Evolutionary conservation across 1,140 invertebrate species (phyloP).

Genomic region (Cyclargus thomasi): DNA sequence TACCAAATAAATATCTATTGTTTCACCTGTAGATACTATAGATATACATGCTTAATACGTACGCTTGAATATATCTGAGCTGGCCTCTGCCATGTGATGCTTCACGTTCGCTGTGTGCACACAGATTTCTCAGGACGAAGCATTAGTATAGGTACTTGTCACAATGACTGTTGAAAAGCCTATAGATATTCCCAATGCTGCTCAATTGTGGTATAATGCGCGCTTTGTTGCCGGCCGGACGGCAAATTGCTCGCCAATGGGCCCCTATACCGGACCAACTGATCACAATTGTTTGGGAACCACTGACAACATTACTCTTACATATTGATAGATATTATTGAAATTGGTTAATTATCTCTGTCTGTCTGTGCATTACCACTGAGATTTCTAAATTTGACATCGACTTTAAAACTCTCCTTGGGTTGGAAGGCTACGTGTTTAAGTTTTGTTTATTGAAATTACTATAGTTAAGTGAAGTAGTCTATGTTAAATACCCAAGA

Average conservation of each 20-base stretch:
- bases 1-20: too few species aligned
- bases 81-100: not conserved
- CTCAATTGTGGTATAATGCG: conserved; percentile 33
- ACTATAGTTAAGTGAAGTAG: too few species aligned
- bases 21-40: too few species aligned
- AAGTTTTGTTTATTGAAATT: too few species aligned
- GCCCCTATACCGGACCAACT: conserved; percentile 35
- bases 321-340: conserved; percentile 4
- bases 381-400: too few species aligned
- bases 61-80: too few species aligned
- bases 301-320: conserved; percentile 20
- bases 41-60: too few species aligned
- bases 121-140: conserved; percentile 12
- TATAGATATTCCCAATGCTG: conserved; percentile 25
- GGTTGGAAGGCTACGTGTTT: too few species aligned
- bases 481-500: too few species aligned
- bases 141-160: conserved; percentile 22
- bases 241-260: conserved; percentile 35
- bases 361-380: not conserved
- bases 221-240: conserved; percentile 20
- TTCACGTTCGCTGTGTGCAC: conserved; percentile 11
- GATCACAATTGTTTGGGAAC: conserved; percentile 19
- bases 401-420: too few species aligned
- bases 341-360: not conserved
- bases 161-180: conserved; percentile 31